These are phyloP conservation scores for Epinephelus cyanopodus DNA, from an alignment of 2,113 vertebrate species.

Conservation along the genomic window DNA sequence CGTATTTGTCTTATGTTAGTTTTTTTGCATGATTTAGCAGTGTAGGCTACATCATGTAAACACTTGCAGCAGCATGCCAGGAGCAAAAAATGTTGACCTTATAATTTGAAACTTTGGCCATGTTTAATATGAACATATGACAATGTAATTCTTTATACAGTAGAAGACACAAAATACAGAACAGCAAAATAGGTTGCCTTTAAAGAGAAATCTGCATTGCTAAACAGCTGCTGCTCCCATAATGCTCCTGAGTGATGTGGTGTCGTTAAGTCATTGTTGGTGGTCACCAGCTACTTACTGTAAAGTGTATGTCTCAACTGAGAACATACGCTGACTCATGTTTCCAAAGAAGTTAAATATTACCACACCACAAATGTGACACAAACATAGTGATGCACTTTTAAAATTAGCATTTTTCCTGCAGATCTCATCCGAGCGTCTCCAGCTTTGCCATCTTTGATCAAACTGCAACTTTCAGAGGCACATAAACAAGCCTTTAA, in stretches of 20 bases:
- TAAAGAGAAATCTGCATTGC: not conserved
- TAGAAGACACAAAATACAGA: too few relatives aligned
- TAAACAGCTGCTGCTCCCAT: conserved; percentile 29
- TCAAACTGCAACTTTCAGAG: not conserved
- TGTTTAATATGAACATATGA: too few relatives aligned
- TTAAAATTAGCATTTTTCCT: not conserved
- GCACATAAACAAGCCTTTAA: conserved; percentile 20
- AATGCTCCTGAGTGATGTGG: conserved; percentile 25
- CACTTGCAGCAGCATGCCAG: too few relatives aligned
- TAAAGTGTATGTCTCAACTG: conserved; percentile 6
- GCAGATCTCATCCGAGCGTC: not conserved
- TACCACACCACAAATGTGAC: not conserved
- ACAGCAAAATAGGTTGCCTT: too few relatives aligned
- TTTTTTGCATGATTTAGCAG: too few relatives aligned
- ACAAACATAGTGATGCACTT: not conserved
- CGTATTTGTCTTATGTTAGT: too few relatives aligned
- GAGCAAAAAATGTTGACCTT: too few relatives aligned
- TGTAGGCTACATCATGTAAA: too few relatives aligned
- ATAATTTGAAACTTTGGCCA: too few relatives aligned
- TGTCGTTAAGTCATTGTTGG: conserved; percentile 18
- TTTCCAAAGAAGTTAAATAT: not conserved
- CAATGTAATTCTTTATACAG: too few relatives aligned
- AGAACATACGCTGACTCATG: conserved; percentile 23
- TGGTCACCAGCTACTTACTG: conserved; percentile 49
- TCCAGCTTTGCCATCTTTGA: not conserved